A percentile compares a stretch with the other conserved stretches of the same genome.
phyloP scores from a whole-genome alignment of 2,888 invertebrate genomes.

The Sphaeridia pumilis region DNA sequence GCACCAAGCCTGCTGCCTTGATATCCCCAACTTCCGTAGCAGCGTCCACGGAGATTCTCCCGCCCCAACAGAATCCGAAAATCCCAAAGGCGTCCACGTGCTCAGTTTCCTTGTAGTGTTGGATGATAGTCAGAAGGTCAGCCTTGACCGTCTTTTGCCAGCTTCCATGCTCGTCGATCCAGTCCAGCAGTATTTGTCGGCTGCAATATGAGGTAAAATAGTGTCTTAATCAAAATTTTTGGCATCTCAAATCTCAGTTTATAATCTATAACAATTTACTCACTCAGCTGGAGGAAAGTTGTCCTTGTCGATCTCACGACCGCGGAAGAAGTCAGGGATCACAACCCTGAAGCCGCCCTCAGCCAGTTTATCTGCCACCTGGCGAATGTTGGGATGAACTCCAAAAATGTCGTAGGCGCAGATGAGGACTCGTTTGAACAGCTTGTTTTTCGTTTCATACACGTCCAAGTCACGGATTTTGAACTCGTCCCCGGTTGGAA shows the following conservation, averaged over 20 bases:
- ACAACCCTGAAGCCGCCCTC: conserved; percentile 22
- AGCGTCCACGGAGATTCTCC: conserved; percentile 25
- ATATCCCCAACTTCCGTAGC: conserved; percentile 20
- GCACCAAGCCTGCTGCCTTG: conserved; percentile 23
- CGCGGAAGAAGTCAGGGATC: conserved; percentile 29
- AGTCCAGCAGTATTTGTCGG: too few relatives aligned
- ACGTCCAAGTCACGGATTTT: conserved; percentile 5
- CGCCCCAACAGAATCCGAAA: conserved; percentile 34
- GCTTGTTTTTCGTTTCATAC: conserved; percentile 4
- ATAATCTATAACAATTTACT: background rate
- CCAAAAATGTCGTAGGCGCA: conserved; percentile 29
- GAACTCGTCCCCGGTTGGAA: background rate
- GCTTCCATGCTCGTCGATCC: conserved; percentile 16
- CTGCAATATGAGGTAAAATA: too few relatives aligned
- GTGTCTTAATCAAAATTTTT: too few relatives aligned
- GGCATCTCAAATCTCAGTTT: too few relatives aligned
- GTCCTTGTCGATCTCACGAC: background rate
- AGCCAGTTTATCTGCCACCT: conserved; percentile 22
- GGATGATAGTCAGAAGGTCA: conserved; percentile 18
- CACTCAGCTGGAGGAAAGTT: conserved; percentile 2
- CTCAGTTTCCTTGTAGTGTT: conserved; percentile 22
- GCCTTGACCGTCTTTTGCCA: conserved; percentile 24
- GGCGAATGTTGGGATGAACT: conserved; percentile 22
- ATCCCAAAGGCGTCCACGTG: conserved; percentile 23
- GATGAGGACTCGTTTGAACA: conserved; percentile 4